Evolutionary conservation across 2,888 invertebrate species (phyloP), one percentile per base, ranked within the genome.

Genomic region (Dioctria rufipes): DNA sequence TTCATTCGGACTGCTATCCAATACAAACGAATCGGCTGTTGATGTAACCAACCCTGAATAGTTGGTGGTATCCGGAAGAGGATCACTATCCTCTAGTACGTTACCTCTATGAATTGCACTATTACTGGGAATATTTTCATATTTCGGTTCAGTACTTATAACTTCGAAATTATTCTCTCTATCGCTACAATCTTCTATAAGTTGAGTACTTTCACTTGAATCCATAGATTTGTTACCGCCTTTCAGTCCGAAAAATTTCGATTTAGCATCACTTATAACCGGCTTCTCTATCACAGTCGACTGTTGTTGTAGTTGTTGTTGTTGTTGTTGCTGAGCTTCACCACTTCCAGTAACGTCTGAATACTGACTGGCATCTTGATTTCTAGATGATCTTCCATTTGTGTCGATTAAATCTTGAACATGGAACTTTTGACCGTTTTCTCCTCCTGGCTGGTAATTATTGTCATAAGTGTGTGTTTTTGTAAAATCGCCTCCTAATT

Each of bases 191-290:
- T 25, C 25, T 40, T 71, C 61, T 40, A 71, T 49, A 13, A 63
- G 54, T 9, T 37, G 43, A 3, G 51, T 46, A 37, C n/a, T 60
- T 73, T 75, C 77, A 51, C 42, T 63, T 58, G 54, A 49, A 42
- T 60, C 67, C 42, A 46, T 46, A 4, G 58, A n/a, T 3, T 11
- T 60, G 5, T 46, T 58, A 25, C 25, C 25, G 25, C 2, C 25
- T 25, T 69, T 87, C 81, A 88, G 83, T 65, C 89, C 89, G 83
- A 89, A 89, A 84, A 89, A 89, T 81, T 88, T 87, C 65, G 88
- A 89, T 84, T 89, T 89, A 58, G 89, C 89, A 84, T 88, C 88
- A 83, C 88, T 88, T 37, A 88, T 85, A 4, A 88, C 89, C 25
- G 89, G 88, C 85, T 87, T 87, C 43, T 81, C 77, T n/a, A 46